Conservation (phyloP, 64 coral and sea anemone genomes). For the Pocillopora verrucosa region DNA sequence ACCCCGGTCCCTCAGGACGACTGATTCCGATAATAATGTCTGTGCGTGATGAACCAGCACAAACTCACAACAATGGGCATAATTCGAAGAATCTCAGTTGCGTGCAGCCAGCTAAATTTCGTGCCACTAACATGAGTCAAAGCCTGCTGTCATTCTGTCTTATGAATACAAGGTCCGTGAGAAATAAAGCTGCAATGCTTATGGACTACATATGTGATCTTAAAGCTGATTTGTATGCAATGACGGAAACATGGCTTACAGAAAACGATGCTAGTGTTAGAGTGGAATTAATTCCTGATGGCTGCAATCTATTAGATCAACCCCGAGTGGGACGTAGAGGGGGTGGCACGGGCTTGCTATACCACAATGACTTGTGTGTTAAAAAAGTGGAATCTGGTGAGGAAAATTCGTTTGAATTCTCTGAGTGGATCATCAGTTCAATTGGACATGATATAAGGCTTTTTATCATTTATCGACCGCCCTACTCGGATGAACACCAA, state of each 20-base stretch:
- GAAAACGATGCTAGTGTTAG: constrained; percentile 37
- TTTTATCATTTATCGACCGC: constrained; percentile 13
- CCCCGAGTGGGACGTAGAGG: constrained; percentile 15
- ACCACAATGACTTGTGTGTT: constrained; percentile 9
- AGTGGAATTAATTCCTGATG: constrained; percentile 2
- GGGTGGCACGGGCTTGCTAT: constrained; percentile 17
- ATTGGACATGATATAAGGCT: background rate
- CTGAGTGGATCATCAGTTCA: constrained; percentile 23
- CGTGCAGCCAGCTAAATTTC: constrained; percentile 22
- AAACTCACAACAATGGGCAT: no score
- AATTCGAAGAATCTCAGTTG: no score
- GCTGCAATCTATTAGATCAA: constrained; percentile 25
- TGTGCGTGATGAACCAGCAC: no score
- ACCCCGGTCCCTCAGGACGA: no score
- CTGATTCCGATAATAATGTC: no score
- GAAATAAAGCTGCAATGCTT: constrained; percentile 40
- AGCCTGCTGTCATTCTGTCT: constrained; percentile 23
- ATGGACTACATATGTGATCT: constrained; percentile 13
- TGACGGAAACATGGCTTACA: constrained; percentile 40
- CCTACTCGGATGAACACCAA: constrained; percentile 8
- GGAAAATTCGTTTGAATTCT: constrained; percentile 40
- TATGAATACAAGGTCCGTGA: constrained; percentile 29
- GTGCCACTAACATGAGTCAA: constrained; percentile 4
- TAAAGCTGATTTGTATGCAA: constrained; percentile 42
- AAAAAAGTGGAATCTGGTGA: constrained; percentile 19